Base-by-base conservation (phyloP, 2,888 invertebrate species). In the Zygothrica quintamaculata region DNA sequence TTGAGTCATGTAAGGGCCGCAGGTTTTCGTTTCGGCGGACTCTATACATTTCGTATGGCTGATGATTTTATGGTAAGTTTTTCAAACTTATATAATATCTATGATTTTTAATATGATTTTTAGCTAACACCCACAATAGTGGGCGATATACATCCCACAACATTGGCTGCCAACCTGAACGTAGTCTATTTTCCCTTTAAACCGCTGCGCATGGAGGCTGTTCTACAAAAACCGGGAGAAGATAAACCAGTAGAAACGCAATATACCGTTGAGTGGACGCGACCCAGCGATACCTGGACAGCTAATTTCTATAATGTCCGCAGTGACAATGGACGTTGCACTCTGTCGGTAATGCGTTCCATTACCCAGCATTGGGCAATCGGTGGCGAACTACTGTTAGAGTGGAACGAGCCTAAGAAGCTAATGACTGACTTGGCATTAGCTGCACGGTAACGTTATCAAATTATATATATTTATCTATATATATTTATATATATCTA, bases 21-120 rank as follows among this genome's bases (percentile, higher is more conserved):
- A 0, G 91, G 91, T 7, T 90, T 90, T 74, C 88, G 90, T 3
- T 87, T 91, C 39, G 91, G 91, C 9, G 91, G 91, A 0, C 76
- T 87, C 9, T 90, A 90, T 60, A 87, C 84, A 9, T 77, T 82
- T 11, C 86, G 82, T 8, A 65, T 81, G 6, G 13, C 59, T 0
- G 85, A 84, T 12, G 85, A 90, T 65, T 55, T 90, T 7, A 76
- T 91, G 88, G 91, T 91, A 40, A 81, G 76, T 58, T 3, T 3
- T 26, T 5, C 9, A 12, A 8, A 12, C 2, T 4, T 34, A 2
- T 9, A 11, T 15, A n/a, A 37, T 8, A 5, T 1, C 13, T 8
- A 5, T 37, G 37, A 7, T 25, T 16, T 1, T 31, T n/a, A 4
- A n/a, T n/a, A n/a, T n/a, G n/a, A n/a, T n/a, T n/a, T 25, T 0